Conservation (phyloP, 2,113 vertebrate species). For the Hymenochirus boettgeri region DNA sequence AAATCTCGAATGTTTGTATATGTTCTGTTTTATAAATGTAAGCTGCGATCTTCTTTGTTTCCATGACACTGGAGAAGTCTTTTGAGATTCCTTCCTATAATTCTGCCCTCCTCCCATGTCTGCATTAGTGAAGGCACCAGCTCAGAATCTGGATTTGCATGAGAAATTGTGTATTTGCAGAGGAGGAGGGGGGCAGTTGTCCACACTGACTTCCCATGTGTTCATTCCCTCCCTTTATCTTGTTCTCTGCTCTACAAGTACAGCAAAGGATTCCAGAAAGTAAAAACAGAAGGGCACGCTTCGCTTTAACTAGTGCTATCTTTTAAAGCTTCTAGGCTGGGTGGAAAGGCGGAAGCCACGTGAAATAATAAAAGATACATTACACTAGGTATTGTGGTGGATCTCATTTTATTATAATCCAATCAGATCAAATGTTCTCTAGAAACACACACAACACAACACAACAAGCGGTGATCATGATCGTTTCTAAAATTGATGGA, state of each 20-base stretch:
- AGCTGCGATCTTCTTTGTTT: constrained; percentile 38
- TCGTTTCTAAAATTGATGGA: too few species aligned
- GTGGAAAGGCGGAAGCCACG: too few species aligned
- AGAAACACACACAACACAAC: too few species aligned
- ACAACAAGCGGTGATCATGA: too few species aligned
- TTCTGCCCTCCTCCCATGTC: constrained; percentile 36
- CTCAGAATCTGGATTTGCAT: constrained; percentile 37
- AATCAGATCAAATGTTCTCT: too few species aligned
- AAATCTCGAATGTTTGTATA: constrained; percentile 32
- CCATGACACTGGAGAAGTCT: constrained; percentile 42
- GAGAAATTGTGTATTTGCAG: constrained; percentile 31
- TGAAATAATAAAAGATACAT: too few species aligned
- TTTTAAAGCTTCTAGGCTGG: neutral
- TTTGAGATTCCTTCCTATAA: constrained; percentile 40
- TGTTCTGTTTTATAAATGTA: constrained; percentile 36
- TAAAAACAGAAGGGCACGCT: neutral
- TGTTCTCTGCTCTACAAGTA: constrained; percentile 13
- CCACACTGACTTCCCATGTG: constrained; percentile 10
- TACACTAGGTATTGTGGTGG: too few species aligned
- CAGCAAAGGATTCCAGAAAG: constrained; percentile 13
- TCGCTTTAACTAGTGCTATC: neutral
- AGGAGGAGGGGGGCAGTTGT: constrained; percentile 7
- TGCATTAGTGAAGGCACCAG: constrained; percentile 37
- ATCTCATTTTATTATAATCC: too few species aligned
- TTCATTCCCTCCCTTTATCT: constrained; percentile 7